Evolutionary conservation across 2,888 invertebrate species (phyloP).

Genomic region (Trichogramma evanescens): DNA sequence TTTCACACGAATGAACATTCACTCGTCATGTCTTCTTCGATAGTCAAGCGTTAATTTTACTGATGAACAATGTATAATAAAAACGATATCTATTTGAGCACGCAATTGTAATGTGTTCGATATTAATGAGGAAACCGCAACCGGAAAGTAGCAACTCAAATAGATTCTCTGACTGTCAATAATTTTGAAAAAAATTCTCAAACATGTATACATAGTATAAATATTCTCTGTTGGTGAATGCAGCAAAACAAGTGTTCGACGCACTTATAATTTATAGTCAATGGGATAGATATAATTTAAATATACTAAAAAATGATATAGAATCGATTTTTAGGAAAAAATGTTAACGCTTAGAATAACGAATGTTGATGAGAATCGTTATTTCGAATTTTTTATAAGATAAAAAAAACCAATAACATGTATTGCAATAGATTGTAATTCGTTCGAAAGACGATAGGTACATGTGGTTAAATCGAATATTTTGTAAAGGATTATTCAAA

Average conservation of each 20-base stretch:
- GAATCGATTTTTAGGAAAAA: slow-evolving; percentile 1
- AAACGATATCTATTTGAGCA: too few relatives aligned
- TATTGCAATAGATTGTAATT: slow-evolving; percentile 5
- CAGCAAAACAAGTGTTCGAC: slow-evolving; percentile 12
- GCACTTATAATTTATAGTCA: slow-evolving; percentile 9
- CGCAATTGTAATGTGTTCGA: too few relatives aligned
- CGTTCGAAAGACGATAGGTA: slow-evolving; percentile 3
- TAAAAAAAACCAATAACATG: not conserved
- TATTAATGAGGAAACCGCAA: slow-evolving; percentile 9
- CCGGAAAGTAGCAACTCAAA: slow-evolving; percentile 5
- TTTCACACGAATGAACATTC: slow-evolving; percentile 1
- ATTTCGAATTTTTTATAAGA: slow-evolving; percentile 16
- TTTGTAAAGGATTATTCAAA: too few relatives aligned
- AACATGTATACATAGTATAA: slow-evolving; percentile 6
- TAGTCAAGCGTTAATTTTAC: slow-evolving; percentile 17
- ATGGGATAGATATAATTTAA: slow-evolving; percentile 17
- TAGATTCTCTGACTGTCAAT: slow-evolving; percentile 17
- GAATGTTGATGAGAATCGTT: slow-evolving; percentile 7
- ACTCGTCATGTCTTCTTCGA: slow-evolving; percentile 9
- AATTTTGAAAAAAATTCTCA: not conserved
- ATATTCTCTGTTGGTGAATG: slow-evolving; percentile 6
- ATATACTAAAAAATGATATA: not conserved
- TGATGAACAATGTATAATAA: not conserved
- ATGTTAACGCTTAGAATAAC: slow-evolving; percentile 3
- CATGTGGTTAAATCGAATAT: slow-evolving; percentile 4